Evolutionary conservation across 2,113 vertebrate genomes (phyloP).

Genomic region (Fukomys damarensis): DNA sequence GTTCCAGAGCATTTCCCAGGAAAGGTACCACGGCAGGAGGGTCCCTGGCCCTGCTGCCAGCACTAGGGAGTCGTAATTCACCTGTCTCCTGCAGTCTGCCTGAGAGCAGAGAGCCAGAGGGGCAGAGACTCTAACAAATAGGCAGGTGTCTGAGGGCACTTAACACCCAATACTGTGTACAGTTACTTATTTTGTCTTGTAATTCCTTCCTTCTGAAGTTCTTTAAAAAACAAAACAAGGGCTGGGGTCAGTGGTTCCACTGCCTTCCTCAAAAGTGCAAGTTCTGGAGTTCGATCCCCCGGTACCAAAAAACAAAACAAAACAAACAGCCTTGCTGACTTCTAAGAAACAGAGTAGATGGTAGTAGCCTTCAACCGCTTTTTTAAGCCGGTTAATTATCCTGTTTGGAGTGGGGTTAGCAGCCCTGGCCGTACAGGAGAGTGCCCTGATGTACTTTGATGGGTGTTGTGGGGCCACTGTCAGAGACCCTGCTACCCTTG

Average conservation of each 20-base stretch:
- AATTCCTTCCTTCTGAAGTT: neutral
- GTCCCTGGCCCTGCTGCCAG: neutral
- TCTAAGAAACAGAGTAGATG: neutral
- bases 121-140: neutral
- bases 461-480: rapidly evolving
- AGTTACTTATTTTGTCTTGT: rapidly evolving
- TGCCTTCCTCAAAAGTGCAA: too few relatives aligned
- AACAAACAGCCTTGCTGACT: neutral
- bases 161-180: rapidly evolving
- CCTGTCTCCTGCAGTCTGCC: neutral
- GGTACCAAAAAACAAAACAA: too few relatives aligned
- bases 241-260: too few relatives aligned
- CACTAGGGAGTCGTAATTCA: neutral
- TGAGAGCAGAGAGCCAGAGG: neutral
- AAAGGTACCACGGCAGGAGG: neutral
- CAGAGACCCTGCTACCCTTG: neutral
- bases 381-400: neutral
- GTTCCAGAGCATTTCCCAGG: neutral
- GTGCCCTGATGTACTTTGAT: neutral
- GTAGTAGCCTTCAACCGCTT: neutral
- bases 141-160: neutral
- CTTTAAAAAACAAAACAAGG: neutral
- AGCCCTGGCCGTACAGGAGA: neutral
- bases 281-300: too few relatives aligned
- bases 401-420: neutral